These are phyloP conservation scores for Calonectris borealis DNA, from an alignment of 2,113 vertebrate genomes.

Conservation along the genomic window DNA sequence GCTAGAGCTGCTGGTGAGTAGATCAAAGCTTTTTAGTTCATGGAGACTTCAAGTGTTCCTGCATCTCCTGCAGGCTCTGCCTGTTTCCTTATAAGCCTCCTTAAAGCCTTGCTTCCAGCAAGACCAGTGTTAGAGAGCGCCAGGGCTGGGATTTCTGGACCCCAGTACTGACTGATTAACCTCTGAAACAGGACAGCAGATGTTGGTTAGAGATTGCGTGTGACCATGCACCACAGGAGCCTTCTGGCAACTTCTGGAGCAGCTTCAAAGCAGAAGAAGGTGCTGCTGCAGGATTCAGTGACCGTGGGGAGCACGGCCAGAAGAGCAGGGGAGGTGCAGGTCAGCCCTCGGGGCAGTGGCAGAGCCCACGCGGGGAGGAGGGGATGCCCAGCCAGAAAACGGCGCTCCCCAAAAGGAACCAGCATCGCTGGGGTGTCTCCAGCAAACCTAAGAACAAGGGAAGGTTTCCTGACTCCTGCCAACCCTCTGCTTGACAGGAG, in stretches of 20 bases:
- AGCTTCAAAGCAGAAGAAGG: neutral
- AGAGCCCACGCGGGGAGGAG: neutral
- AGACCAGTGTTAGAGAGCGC: neutral
- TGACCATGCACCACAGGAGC: neutral
- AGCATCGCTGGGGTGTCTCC: neutral
- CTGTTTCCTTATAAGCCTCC: neutral
- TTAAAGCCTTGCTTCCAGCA: neutral
- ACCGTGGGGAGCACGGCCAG: accelerated
- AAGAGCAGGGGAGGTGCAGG: neutral
- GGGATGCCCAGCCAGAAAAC: neutral
- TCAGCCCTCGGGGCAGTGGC: neutral
- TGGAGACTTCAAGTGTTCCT: neutral
- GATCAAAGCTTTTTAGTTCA: neutral
- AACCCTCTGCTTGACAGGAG: neutral
- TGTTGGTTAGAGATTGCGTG: neutral
- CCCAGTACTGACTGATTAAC: neutral
- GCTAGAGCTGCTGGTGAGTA: neutral
- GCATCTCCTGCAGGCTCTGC: neutral
- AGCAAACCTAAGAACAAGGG: neutral
- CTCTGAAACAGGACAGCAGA: neutral
- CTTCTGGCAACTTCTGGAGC: neutral
- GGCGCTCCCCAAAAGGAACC: neutral
- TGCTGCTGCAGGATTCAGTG: neutral
- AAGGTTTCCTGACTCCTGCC: neutral
- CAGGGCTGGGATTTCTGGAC: neutral